Percentiles rank a stretch among this genome's conserved stretches.
Conservation (phyloP, 1,140 invertebrate species). For the Parapsyche elsis region DNA sequence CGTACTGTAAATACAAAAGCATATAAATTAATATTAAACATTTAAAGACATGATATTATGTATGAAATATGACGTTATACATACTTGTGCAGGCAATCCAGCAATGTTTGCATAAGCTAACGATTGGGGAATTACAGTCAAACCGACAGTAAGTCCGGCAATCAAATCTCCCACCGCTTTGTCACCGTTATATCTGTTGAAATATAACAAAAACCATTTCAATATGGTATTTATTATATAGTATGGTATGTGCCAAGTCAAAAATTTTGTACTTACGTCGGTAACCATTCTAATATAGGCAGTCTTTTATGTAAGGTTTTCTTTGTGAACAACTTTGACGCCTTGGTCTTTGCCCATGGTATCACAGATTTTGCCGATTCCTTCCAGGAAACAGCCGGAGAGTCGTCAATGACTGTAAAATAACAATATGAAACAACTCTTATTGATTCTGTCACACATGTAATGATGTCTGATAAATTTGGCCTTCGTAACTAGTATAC, state of each 20-base stretch:
- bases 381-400: conserved; percentile 47
- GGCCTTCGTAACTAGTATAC: background rate
- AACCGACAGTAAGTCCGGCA: conserved; percentile 86
- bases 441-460: background rate
- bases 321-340: conserved; percentile 65
- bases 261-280: conserved; percentile 62
- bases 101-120: conserved; percentile 88
- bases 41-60: background rate
- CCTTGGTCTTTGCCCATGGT: conserved; percentile 50
- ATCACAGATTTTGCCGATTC: conserved; percentile 48
- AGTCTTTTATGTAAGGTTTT: conserved; percentile 77
- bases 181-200: conserved; percentile 70
- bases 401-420: conserved; percentile 47
- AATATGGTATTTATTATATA: background rate
- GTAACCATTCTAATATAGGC: conserved; percentile 79
- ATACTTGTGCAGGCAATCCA: conserved; percentile 77
- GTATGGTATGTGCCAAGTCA: background rate
- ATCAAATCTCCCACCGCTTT: conserved; percentile 82
- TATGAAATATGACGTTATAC: background rate
- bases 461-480: background rate
- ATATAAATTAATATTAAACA: conserved; percentile 5
- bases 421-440: background rate
- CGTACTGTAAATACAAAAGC: conserved; percentile 72
- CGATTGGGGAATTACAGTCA: conserved; percentile 85
- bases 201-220: conserved; percentile 6